Evolutionary conservation across 2,888 invertebrate species (phyloP).

Genomic region (Calameuta filiformis): DNA sequence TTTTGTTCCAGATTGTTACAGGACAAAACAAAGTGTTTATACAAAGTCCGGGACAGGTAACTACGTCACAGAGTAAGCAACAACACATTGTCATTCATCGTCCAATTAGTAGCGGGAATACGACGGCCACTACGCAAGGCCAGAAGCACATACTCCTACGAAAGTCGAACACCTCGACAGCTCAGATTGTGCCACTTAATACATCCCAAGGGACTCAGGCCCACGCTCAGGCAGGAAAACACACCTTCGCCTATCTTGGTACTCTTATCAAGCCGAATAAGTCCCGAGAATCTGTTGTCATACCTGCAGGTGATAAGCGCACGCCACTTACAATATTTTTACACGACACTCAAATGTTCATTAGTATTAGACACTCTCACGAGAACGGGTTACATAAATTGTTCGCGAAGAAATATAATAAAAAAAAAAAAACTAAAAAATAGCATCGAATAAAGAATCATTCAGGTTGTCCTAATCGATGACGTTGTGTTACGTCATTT

Average conservation of each 20-base stretch:
- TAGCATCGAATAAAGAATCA: background rate
- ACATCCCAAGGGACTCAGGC: constrained; percentile 49
- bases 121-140: constrained; percentile 40
- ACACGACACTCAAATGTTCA: background rate
- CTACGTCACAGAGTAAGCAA: constrained; percentile 44
- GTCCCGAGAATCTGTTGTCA: constrained; percentile 56
- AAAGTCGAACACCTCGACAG: constrained; percentile 54
- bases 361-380: background rate
- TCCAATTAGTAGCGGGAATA: constrained; percentile 47
- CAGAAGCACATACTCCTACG: constrained; percentile 61
- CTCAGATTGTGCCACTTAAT: constrained; percentile 60
- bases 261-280: constrained; percentile 62
- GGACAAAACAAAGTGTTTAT: constrained; percentile 58
- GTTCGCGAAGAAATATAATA: background rate
- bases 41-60: constrained; percentile 55
- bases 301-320: constrained; percentile 52
- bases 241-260: constrained; percentile 61
- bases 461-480: background rate
- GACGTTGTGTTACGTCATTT: background rate
- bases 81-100: constrained; percentile 58
- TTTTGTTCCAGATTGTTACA: constrained; percentile 50
- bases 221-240: constrained; percentile 55
- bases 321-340: background rate
- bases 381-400: background rate
- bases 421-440: background rate